Evolutionary conservation across 2,797 vertebrate species (phyloP), one percentile per base, ranked within the genome.

Genomic region (Schizopygopsis pylzovi): DNA sequence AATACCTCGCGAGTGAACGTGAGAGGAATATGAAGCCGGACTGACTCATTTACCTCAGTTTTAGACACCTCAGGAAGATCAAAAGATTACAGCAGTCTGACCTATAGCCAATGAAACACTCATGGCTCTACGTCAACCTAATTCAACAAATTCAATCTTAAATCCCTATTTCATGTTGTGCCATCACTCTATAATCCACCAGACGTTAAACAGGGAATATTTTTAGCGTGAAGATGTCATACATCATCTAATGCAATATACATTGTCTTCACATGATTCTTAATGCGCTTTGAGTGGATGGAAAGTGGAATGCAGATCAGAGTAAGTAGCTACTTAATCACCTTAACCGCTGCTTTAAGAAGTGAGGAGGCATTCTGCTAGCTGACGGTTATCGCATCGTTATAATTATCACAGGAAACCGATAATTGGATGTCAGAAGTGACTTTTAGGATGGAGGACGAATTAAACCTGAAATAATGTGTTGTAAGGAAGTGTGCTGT

Each of bases 1-100:
- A 86, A 56, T 81, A 59, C 59, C 85, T 54, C 12, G 33, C 11
- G 2, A 33, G 45, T 41, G 63, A 81, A 56, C 45, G 70, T 76
- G 85, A 81, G 33, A 63, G 56, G 85, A 81, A 81, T 86, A 67
- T 75, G 18, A 70, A 68, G 75, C 20, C 22, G 15, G 54, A 39
- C 45, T 52, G 78, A 47, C 65, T 79, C 52, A 79, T 79, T 79
- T 77, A 85, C 67, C 45, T 85, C 41, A 61, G 65, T 52, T 79
- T 81, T 81, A 81, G 79, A 75, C 33, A 67, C 6, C 22, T 45
- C 45, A 4, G 61, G 61, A 67, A 47, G 43, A 81, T 52, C 63
- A 80, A 43, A 49, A 22, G 43, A 81, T 49, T 63, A 81, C 79
- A 81, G 45, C 54, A 81, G 49, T 75, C 41, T 49, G 67, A 67